phyloP scores from a whole-genome alignment of 2,797 vertebrate genomes.

The Morus bassanus region DNA sequence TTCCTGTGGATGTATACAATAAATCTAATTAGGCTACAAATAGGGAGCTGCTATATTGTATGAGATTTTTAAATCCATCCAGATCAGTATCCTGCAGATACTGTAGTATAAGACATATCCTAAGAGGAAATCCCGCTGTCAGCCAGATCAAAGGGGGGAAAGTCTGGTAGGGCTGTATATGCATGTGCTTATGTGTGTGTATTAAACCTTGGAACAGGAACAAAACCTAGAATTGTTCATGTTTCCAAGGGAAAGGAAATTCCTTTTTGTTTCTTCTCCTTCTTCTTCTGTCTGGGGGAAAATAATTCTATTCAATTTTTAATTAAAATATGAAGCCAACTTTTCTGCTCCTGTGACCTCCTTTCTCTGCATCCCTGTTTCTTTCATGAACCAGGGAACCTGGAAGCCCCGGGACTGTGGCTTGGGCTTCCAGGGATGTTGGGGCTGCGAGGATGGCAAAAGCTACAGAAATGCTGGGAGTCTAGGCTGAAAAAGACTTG shows the following conservation, averaged over 20 bases:
- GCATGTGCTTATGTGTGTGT: neutral
- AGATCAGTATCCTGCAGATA: constrained; percentile 34
- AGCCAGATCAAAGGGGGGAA: constrained; percentile 30
- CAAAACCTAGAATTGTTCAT: neutral
- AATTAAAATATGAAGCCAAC: neutral
- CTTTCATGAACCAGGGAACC: neutral
- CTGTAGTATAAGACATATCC: neutral
- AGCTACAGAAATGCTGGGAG: neutral
- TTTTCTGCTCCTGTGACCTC: neutral
- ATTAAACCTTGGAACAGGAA: constrained; percentile 36
- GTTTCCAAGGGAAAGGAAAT: constrained; percentile 47
- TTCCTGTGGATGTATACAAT: constrained; percentile 57
- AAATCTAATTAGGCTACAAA: constrained; percentile 33
- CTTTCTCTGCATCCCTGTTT: neutral
- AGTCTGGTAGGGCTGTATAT: neutral
- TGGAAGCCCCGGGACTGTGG: neutral
- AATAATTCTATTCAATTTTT: neutral
- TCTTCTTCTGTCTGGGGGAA: neutral
- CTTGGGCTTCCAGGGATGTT: neutral
- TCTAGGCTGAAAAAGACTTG: neutral
- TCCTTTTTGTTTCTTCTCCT: neutral
- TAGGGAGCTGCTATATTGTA: constrained; percentile 4
- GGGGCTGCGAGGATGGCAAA: neutral
- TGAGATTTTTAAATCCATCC: constrained; percentile 16
- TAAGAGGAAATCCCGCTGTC: constrained; percentile 51